phyloP scores from a whole-genome alignment of 1,140 invertebrate genomes.

The Atta colombica region DNA sequence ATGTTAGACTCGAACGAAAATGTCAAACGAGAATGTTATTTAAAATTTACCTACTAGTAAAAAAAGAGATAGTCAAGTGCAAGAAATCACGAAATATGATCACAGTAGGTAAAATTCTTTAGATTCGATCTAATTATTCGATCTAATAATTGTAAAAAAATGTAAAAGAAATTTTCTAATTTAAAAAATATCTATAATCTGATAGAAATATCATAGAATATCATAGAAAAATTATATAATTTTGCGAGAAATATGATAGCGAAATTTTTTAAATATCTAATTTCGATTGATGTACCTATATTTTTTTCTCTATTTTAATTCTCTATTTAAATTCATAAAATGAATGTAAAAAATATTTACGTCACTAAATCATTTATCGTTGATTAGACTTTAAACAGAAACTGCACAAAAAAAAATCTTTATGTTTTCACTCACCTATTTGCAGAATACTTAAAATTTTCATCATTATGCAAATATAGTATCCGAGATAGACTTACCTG shows the following conservation, averaged over 20 bases:
- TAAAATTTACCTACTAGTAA: background rate
- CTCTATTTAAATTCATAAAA: background rate
- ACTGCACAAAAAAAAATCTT: background rate
- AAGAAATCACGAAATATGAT: constrained; percentile 3
- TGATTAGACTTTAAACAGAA: constrained; percentile 40
- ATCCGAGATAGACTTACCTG: constrained; percentile 57
- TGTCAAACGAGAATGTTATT: background rate
- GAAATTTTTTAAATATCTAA: background rate
- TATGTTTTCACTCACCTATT: constrained; percentile 10
- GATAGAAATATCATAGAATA: background rate
- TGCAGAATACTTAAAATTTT: background rate
- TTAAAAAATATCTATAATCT: constrained; percentile 2
- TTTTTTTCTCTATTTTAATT: background rate
- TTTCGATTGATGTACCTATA: background rate
- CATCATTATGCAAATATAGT: background rate
- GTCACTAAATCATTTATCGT: constrained; percentile 19
- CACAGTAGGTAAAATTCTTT: background rate
- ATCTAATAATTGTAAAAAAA: background rate
- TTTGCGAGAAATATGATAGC: background rate
- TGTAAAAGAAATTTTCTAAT: constrained; percentile 3
- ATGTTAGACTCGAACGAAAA: constrained; percentile 4
- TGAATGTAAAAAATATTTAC: background rate
- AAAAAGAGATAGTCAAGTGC: background rate
- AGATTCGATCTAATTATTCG: background rate
- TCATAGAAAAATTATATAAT: background rate